Percentiles rank a stretch among this genome's conserved stretches.
These are phyloP conservation scores for Stenopsyche tienmushanensis DNA, from an alignment of 1,140 invertebrate species.

Conservation along the genomic window DNA sequence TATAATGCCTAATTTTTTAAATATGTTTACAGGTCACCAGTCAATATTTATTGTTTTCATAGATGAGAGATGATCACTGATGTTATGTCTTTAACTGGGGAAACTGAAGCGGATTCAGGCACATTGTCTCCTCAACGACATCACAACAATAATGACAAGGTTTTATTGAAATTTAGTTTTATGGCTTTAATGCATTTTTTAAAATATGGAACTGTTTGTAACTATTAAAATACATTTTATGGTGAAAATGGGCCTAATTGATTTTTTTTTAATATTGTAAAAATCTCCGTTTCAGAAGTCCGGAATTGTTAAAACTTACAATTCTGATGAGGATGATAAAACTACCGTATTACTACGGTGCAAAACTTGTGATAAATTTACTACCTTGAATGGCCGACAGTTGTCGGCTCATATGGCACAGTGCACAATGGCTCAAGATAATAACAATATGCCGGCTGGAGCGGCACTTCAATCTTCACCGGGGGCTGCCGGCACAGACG, in stretches of 20 bases:
- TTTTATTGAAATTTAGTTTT: slow-evolving; percentile 31
- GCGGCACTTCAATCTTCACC: slow-evolving; percentile 43
- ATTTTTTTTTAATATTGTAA: background rate
- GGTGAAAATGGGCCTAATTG: too few species aligned
- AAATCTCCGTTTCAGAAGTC: slow-evolving; percentile 43
- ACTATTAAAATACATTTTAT: too few species aligned
- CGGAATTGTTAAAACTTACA: slow-evolving; percentile 36
- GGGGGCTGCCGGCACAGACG: slow-evolving; percentile 49
- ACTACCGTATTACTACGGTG: slow-evolving; percentile 53
- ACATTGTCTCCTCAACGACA: slow-evolving; percentile 54
- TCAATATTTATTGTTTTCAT: too few species aligned
- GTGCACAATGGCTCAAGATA: slow-evolving; percentile 50
- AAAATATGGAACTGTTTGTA: too few species aligned
- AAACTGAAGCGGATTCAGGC: slow-evolving; percentile 58
- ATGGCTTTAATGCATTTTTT: too few species aligned
- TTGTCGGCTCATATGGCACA: slow-evolving; percentile 56
- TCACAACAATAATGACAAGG: slow-evolving; percentile 56
- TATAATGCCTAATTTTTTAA: too few species aligned
- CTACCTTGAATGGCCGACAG: slow-evolving; percentile 51
- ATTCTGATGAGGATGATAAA: slow-evolving; percentile 44
- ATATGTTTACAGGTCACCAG: too few species aligned
- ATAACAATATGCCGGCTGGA: slow-evolving; percentile 51
- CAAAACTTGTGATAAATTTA: slow-evolving; percentile 55
- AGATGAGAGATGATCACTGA: slow-evolving; percentile 26
- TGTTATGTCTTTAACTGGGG: slow-evolving; percentile 59